These are phyloP conservation scores for Drosophila pachea DNA, from an alignment of 1,140 invertebrate species.

Conservation along the genomic window DNA sequence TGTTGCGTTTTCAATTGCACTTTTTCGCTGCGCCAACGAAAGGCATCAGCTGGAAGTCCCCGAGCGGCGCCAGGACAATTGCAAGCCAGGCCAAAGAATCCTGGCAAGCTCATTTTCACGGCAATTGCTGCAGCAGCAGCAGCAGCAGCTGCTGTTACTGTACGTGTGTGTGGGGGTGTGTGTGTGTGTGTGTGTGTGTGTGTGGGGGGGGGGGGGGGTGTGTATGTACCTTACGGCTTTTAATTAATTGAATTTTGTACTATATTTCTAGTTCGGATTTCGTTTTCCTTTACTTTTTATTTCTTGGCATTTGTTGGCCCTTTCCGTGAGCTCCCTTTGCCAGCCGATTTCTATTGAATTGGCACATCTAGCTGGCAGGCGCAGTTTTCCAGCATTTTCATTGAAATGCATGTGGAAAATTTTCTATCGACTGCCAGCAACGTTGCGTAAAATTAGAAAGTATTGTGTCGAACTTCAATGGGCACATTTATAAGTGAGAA, in stretches of 20 bases:
- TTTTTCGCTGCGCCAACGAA: conserved; percentile 36
- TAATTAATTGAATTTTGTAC: conserved; percentile 73
- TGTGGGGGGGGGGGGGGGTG: too few relatives aligned
- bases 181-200: conserved; percentile 15
- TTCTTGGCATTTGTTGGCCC: background rate
- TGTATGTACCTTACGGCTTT: conserved; percentile 44
- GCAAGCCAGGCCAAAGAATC: conserved; percentile 28
- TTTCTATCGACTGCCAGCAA: conserved; percentile 37
- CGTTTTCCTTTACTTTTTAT: conserved; percentile 10
- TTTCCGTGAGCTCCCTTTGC: conserved; percentile 21
- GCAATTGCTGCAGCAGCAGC: conserved; percentile 40
- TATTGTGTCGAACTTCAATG: conserved; percentile 63
- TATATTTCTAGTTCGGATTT: conserved; percentile 38
- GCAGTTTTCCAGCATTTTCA: conserved; percentile 29
- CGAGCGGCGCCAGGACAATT: conserved; percentile 48
- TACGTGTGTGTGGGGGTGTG: too few relatives aligned
- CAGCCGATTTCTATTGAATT: conserved; percentile 45
- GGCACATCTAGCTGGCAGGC: conserved; percentile 1
- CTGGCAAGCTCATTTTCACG: conserved; percentile 61
- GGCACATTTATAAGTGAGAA: conserved; percentile 57
- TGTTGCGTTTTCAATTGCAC: conserved; percentile 70
- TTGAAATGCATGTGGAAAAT: conserved; percentile 40
- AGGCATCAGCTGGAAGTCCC: conserved; percentile 43
- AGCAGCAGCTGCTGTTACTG: background rate
- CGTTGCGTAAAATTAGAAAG: conserved; percentile 68